Evolutionary conservation across 2,797 vertebrate species (phyloP).

Genomic region (Oceanodroma leucorhoa): DNA sequence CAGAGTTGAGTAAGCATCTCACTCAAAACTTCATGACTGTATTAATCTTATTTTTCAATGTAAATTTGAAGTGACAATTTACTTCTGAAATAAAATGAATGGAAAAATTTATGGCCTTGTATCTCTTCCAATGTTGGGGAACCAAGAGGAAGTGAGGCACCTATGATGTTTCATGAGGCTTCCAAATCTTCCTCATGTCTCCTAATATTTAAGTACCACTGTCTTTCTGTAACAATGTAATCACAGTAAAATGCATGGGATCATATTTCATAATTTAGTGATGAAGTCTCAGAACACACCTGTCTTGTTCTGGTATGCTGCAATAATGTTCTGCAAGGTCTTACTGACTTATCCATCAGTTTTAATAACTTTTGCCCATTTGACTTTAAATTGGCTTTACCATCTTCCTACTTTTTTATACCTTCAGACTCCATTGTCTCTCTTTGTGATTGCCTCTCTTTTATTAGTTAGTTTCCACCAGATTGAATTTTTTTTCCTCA

Average conservation of each 20-base stretch:
- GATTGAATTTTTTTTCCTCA: not conserved
- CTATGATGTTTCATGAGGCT: not conserved
- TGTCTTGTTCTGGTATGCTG: not conserved
- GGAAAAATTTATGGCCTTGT: not conserved
- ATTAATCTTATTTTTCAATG: not conserved
- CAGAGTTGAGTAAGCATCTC: not conserved
- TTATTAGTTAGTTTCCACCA: not conserved
- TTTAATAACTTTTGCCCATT: not conserved
- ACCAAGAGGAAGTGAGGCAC: not conserved
- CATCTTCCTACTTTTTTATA: not conserved
- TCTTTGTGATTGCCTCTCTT: not conserved
- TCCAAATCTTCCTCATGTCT: not conserved
- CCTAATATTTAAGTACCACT: not conserved
- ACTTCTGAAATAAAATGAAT: not conserved
- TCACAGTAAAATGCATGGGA: not conserved
- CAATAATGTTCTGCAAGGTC: not conserved
- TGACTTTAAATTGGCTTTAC: not conserved
- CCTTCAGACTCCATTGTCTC: not conserved
- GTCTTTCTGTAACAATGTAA: not conserved
- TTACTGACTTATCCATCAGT: not conserved
- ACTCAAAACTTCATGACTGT: not conserved
- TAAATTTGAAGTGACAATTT: not conserved
- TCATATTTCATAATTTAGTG: not conserved
- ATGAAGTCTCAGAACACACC: not conserved
- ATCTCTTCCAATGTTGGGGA: rapidly evolving